Conservation (phyloP, 1,140 invertebrate species). For the Dendroctonus valens region DNA sequence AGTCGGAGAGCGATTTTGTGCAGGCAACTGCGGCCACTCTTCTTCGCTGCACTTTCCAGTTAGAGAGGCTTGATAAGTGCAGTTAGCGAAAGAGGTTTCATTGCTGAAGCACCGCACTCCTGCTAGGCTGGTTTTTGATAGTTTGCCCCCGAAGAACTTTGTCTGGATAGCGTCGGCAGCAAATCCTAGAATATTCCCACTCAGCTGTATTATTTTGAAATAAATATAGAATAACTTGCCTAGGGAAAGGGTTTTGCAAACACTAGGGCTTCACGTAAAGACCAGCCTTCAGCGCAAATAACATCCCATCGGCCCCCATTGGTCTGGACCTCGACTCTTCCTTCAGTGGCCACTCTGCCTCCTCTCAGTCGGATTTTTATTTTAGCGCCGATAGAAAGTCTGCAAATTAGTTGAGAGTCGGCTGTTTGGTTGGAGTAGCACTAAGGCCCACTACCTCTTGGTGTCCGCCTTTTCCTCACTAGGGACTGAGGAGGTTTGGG, state of each 20-base stretch:
- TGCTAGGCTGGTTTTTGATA: conserved; percentile 60
- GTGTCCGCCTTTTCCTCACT: too few species aligned
- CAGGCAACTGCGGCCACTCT: conserved; percentile 74
- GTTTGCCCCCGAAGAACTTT: conserved; percentile 68
- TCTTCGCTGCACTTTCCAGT: conserved; percentile 52
- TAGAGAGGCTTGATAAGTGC: conserved; percentile 62
- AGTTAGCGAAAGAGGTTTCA: conserved; percentile 69
- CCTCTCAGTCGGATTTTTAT: conserved; percentile 53
- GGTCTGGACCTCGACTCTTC: conserved; percentile 65
- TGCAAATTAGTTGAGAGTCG: too few species aligned
- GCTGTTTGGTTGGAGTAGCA: too few species aligned
- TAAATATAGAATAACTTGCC: conserved; percentile 20
- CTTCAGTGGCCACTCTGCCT: conserved; percentile 57
- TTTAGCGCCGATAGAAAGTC: background rate
- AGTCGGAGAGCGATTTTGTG: conserved; percentile 72
- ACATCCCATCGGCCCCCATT: conserved; percentile 68
- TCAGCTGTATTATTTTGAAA: background rate
- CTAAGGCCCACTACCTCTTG: too few species aligned
- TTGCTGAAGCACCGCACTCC: conserved; percentile 77
- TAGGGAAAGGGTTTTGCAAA: conserved; percentile 61
- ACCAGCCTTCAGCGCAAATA: conserved; percentile 88
- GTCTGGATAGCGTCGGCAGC: conserved; percentile 75
- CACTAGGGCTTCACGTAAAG: conserved; percentile 79
- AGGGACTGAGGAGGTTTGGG: background rate
- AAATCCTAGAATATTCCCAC: conserved; percentile 64